These are phyloP conservation scores for Myanophis thanlyinensis DNA, from an alignment of 2,113 vertebrate species.

Conservation along the genomic window DNA sequence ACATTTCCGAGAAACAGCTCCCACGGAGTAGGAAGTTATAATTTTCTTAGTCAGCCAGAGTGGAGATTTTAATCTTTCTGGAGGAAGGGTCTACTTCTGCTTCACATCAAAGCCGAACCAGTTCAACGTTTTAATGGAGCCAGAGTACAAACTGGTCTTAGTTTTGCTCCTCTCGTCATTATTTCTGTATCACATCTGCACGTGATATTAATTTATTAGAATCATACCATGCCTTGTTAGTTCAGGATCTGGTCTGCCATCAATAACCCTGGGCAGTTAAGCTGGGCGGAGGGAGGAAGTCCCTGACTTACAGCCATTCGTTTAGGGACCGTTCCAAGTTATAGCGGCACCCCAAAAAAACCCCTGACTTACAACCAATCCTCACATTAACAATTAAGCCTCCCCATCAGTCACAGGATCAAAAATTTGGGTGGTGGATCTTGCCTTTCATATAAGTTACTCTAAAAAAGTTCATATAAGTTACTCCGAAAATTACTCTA, in stretches of 20 bases:
- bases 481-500: not conserved
- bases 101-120: not conserved
- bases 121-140: constrained; percentile 20
- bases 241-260: not conserved
- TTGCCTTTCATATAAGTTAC: not conserved
- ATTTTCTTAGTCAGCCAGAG: not conserved
- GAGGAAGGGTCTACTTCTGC: not conserved
- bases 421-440: not conserved
- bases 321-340: too few species aligned
- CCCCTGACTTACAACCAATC: too few species aligned
- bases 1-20: not conserved
- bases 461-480: too few species aligned
- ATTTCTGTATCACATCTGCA: constrained; percentile 35
- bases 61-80: not conserved
- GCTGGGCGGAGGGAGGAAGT: not conserved
- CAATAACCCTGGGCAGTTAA: not conserved
- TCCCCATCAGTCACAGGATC: too few species aligned
- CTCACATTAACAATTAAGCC: too few species aligned
- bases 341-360: too few species aligned
- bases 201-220: not conserved
- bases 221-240: not conserved
- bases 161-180: constrained; percentile 40
- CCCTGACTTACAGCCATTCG: too few species aligned
- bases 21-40: not conserved
- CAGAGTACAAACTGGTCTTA: fast-evolving